phyloP scores from a whole-genome alignment of 2,797 vertebrate genomes.

The Hippopotamyrus pictus region DNA sequence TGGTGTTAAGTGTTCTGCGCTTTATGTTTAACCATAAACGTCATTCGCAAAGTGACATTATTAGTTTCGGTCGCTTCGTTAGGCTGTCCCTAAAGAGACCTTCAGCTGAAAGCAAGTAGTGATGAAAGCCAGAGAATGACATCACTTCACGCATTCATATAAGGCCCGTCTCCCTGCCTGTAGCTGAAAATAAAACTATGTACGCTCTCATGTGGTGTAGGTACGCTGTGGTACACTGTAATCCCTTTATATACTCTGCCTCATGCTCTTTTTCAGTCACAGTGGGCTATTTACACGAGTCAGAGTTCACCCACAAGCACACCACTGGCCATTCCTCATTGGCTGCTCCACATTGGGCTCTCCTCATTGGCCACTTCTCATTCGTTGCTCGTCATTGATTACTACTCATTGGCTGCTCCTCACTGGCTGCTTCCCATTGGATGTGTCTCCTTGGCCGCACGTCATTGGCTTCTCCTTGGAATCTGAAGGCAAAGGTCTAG shows the following conservation, averaged over 20 bases:
- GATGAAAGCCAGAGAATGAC: slow-evolving; percentile 10
- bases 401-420: not conserved
- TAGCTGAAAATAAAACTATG: slow-evolving; percentile 11
- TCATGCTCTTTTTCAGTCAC: slow-evolving; percentile 1
- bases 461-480: not conserved
- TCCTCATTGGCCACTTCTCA: not conserved
- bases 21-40: slow-evolving; percentile 19
- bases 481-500: not conserved
- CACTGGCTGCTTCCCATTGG: not conserved
- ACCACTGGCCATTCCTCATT: not conserved
- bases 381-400: not conserved
- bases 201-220: not conserved
- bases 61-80: not conserved
- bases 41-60: not conserved
- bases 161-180: not conserved
- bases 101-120: not conserved
- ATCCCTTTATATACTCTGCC: not conserved
- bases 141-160: not conserved
- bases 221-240: slow-evolving; percentile 12
- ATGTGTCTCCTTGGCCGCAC: not conserved
- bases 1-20: slow-evolving; percentile 11
- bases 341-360: not conserved
- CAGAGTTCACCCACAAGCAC: not conserved
- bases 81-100: not conserved
- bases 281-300: slow-evolving; percentile 17